Conservation (phyloP, 1,140 invertebrate genomes). For the Thereuonema tuberculata region DNA sequence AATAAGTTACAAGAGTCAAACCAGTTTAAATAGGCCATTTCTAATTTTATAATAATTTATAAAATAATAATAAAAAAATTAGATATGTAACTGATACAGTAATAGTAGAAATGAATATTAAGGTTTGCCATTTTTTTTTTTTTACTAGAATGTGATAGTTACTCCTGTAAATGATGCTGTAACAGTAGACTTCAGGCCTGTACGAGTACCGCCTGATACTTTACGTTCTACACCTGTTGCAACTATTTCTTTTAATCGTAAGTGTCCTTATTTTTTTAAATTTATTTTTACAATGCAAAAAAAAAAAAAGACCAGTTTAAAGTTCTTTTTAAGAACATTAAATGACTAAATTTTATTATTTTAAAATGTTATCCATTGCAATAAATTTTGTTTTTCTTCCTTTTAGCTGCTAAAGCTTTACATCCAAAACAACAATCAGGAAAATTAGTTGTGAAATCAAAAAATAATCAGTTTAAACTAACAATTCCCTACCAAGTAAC, state of each 20-base stretch:
- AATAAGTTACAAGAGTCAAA: no score
- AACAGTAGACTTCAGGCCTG: conserved; percentile 36
- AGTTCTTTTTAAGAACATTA: background rate
- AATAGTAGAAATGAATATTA: conserved; percentile 6
- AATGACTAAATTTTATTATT: background rate
- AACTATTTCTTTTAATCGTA: conserved; percentile 59
- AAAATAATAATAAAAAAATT: no score
- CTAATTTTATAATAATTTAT: no score
- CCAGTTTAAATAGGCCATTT: no score
- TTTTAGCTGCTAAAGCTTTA: conserved; percentile 32
- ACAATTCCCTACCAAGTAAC: conserved; percentile 34
- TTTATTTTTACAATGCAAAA: background rate
- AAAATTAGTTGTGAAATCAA: conserved; percentile 51
- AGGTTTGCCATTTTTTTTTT: conserved; percentile 3
- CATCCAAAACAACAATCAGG: conserved; percentile 38
- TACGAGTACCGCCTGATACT: conserved; percentile 47
- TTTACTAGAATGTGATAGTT: conserved; percentile 31
- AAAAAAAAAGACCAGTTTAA: no score
- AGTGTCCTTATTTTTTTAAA: conserved; percentile 28
- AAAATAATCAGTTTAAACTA: conserved; percentile 44
- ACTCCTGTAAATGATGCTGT: conserved; percentile 36
- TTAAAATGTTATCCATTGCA: no score
- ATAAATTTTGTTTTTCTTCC: background rate
- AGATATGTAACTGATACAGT: no score
- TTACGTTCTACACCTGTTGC: conserved; percentile 48